phyloP scores from a whole-genome alignment of 1,140 invertebrate genomes.

The Babylonia areolata region DNA sequence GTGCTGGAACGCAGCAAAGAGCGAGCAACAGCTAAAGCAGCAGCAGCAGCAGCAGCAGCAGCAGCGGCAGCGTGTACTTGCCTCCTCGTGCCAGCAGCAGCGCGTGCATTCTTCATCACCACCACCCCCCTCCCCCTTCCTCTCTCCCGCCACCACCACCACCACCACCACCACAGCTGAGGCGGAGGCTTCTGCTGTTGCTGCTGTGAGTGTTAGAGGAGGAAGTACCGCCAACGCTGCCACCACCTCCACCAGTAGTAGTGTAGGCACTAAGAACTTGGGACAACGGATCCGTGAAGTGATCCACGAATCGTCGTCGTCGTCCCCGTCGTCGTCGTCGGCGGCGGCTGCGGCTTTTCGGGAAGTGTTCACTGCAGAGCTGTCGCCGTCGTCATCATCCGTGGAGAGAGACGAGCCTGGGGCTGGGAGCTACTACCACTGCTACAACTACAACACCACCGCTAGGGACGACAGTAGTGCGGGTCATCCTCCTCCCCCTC shows the following conservation, averaged over 20 bases:
- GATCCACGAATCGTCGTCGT: constrained; percentile 29
- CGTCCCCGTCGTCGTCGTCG: constrained; percentile 1
- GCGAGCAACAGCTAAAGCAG: neutral
- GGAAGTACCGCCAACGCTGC: neutral
- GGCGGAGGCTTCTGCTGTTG: no score
- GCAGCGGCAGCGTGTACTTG: neutral
- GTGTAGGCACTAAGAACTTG: constrained; percentile 16
- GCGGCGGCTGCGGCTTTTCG: constrained; percentile 4
- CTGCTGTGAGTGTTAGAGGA: neutral
- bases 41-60: neutral
- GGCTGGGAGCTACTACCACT: no score
- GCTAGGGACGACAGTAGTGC: neutral
- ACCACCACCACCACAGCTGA: no score
- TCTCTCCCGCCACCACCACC: no score
- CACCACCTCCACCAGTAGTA: neutral
- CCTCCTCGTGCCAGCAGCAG: neutral
- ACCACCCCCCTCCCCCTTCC: no score
- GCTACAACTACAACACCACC: neutral
- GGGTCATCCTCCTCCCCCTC: no score
- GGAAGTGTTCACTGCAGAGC: constrained; percentile 31
- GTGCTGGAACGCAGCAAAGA: neutral
- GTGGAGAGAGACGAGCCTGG: constrained; percentile 1
- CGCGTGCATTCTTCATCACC: neutral
- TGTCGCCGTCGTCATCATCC: neutral
- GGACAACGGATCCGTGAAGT: constrained; percentile 23